A percentile compares a stretch with the other conserved stretches of the same genome.
phyloP scores from a whole-genome alignment of 2,113 vertebrate genomes.

The Aphyosemion australe region DNA sequence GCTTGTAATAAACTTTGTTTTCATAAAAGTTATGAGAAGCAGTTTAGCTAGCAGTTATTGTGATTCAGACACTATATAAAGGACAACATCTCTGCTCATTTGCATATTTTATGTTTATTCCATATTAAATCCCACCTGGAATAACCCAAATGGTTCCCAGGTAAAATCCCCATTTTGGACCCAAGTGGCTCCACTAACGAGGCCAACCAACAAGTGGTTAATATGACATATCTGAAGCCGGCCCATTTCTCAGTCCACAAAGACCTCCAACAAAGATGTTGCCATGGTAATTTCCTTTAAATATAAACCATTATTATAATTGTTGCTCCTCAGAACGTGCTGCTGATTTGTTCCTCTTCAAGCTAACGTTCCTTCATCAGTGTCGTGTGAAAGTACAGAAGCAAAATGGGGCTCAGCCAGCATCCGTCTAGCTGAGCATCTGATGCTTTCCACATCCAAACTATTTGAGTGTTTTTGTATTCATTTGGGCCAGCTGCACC shows the following conservation, averaged over 20 bases:
- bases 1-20: too few relatives aligned
- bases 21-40: not conserved
- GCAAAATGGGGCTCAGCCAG: too few relatives aligned
- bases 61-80: too few relatives aligned
- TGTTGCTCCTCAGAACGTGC: not conserved
- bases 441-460: too few relatives aligned
- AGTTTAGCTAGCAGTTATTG: not conserved
- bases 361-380: not conserved
- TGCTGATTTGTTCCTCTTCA: not conserved
- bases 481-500: too few relatives aligned
- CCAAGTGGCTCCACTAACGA: too few relatives aligned
- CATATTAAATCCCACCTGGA: not conserved
- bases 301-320: not conserved
- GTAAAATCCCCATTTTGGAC: not conserved
- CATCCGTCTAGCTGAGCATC: too few relatives aligned
- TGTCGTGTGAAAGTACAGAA: not conserved
- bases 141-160: not conserved
- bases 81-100: not conserved
- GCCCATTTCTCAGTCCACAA: not conserved
- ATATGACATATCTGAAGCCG: too few relatives aligned
- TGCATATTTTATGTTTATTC: not conserved
- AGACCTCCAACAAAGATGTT: not conserved
- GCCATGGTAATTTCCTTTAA: not conserved
- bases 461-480: too few relatives aligned
- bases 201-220: too few relatives aligned